Evolutionary conservation across 2,888 invertebrate genomes (phyloP).

Genomic region (Nomada hirtipes): DNA sequence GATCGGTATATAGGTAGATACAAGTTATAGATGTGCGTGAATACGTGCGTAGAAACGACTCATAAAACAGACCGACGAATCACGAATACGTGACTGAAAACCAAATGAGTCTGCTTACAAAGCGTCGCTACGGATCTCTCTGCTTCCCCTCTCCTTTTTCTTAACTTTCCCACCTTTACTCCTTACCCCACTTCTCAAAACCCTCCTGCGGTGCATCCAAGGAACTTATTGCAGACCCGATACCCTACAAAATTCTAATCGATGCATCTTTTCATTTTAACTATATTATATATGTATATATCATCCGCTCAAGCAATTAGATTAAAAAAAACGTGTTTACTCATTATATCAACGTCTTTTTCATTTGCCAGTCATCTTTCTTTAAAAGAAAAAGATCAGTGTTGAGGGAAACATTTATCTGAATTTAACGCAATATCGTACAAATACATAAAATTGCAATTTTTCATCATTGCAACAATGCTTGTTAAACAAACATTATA

Average conservation of each 20-base stretch:
- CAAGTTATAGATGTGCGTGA: slow-evolving; percentile 29
- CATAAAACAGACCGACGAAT: slow-evolving; percentile 49
- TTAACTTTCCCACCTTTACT: slow-evolving; percentile 46
- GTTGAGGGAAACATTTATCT: too few relatives aligned
- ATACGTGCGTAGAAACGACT: slow-evolving; percentile 35
- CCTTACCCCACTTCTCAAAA: slow-evolving; percentile 59
- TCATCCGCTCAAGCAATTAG: neutral
- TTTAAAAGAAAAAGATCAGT: too few relatives aligned
- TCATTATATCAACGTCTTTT: neutral
- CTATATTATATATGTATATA: neutral
- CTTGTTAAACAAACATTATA: too few relatives aligned
- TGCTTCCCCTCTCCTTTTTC: slow-evolving; percentile 42
- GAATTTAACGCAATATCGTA: too few relatives aligned
- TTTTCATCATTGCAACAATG: too few relatives aligned
- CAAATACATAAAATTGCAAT: too few relatives aligned
- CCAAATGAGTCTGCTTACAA: slow-evolving; percentile 56
- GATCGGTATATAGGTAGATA: slow-evolving; percentile 8
- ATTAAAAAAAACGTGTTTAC: neutral
- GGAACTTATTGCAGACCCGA: slow-evolving; percentile 44
- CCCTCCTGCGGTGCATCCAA: slow-evolving; percentile 32
- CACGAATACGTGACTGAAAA: slow-evolving; percentile 65
- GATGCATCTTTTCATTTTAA: neutral
- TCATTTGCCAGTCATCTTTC: too few relatives aligned
- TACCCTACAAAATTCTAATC: slow-evolving; percentile 23
- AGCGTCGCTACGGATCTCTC: slow-evolving; percentile 59